Conservation (phyloP, 2,888 invertebrate genomes). For the Melanotus villosus region DNA sequence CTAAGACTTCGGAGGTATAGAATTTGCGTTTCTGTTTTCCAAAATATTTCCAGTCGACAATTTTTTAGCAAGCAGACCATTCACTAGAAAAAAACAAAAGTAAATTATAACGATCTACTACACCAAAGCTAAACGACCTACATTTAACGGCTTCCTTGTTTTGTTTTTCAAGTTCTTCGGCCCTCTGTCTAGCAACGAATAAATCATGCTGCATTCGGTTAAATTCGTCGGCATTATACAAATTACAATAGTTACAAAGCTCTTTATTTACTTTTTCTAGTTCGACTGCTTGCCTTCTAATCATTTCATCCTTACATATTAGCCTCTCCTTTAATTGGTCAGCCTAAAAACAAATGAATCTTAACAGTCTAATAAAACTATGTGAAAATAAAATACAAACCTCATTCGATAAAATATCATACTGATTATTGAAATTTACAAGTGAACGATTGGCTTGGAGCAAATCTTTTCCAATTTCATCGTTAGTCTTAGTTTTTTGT, state of each 20-base stretch:
- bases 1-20: conserved; percentile 12
- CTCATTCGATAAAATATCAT: conserved; percentile 61
- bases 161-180: conserved; percentile 61
- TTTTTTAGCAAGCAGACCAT: conserved; percentile 59
- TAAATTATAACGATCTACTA: conserved; percentile 5
- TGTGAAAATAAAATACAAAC: conserved; percentile 42
- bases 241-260: conserved; percentile 59
- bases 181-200: conserved; percentile 52
- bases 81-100: conserved; percentile 55
- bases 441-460: conserved; percentile 66
- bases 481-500: conserved; percentile 63
- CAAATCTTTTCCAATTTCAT: conserved; percentile 65
- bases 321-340: conserved; percentile 52
- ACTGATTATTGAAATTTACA: conserved; percentile 65
- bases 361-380: background rate
- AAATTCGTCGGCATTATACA: conserved; percentile 58
- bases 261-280: conserved; percentile 56
- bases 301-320: conserved; percentile 55
- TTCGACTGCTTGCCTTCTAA: conserved; percentile 56
- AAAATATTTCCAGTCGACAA: conserved; percentile 50
- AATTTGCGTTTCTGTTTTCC: conserved; percentile 36
- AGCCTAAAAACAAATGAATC: conserved; percentile 49
- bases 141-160: conserved; percentile 63
- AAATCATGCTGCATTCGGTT: conserved; percentile 58
- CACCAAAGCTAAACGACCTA: no score